Evolutionary conservation across 2,113 vertebrate genomes (phyloP).

Genomic region (Arizona elegans): DNA sequence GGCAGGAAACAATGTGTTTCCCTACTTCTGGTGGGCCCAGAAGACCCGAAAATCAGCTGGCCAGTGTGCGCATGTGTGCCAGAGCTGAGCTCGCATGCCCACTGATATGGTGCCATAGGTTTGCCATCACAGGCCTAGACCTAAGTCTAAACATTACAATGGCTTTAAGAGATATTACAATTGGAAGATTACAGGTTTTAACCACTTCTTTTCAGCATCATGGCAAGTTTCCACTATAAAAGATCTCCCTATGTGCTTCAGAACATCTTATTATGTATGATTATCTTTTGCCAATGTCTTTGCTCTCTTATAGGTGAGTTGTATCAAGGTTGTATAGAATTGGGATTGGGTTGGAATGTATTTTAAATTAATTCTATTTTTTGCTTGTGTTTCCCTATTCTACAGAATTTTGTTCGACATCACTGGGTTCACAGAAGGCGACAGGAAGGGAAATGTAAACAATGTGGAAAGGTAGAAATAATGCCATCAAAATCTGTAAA

Average conservation of each 20-base stretch:
- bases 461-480: conserved; percentile 90
- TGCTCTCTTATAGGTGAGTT: no score
- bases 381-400: conserved; percentile 32
- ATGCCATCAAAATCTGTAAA: rapidly evolving
- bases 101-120: no score
- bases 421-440: conserved; percentile 96
- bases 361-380: neutral
- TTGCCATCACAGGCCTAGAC: no score
- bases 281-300: neutral
- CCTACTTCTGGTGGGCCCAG: no score
- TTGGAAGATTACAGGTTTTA: neutral
- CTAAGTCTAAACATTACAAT: neutral
- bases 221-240: neutral
- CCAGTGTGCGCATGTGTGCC: no score
- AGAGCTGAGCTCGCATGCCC: no score
- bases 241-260: neutral
- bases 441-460: conserved; percentile 95
- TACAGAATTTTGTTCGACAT: conserved; percentile 89
- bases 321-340: neutral
- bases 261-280: neutral
- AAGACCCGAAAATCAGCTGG: no score
- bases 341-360: neutral
- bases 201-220: neutral
- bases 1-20: no score
- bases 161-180: neutral